A percentile compares a stretch with the other conserved stretches of the same genome.
These are phyloP conservation scores for Papilio elwesi DNA, from an alignment of 2,888 invertebrate species.

Conservation along the genomic window DNA sequence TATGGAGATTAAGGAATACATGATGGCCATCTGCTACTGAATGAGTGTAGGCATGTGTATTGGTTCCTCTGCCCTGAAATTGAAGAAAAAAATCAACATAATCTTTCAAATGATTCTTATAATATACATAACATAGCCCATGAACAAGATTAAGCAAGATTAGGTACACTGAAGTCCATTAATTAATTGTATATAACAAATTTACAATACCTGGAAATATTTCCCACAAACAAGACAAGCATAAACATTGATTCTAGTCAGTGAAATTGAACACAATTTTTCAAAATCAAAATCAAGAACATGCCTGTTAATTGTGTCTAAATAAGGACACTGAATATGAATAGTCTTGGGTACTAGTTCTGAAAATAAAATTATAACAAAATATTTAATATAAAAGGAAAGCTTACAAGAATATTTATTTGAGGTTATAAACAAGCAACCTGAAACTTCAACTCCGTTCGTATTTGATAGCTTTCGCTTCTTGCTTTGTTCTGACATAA, in stretches of 20 bases:
- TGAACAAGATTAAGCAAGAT: background rate
- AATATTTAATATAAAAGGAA: constrained; percentile 21
- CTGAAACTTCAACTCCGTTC: constrained; percentile 58
- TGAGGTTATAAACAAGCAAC: constrained; percentile 55
- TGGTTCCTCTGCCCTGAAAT: constrained; percentile 95
- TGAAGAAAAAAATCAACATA: constrained; percentile 47
- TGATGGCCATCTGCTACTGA: constrained; percentile 99
- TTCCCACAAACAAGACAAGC: constrained; percentile 99
- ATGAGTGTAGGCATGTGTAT: constrained; percentile 99
- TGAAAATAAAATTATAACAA: constrained; percentile 50
- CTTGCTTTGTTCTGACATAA: constrained; percentile 58
- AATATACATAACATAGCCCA: background rate
- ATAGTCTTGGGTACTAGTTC: constrained; percentile 59
- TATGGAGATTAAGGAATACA: constrained; percentile 98
- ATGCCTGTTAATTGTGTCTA: constrained; percentile 98
- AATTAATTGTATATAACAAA: background rate
- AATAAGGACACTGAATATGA: constrained; percentile 93
- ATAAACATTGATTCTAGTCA: constrained; percentile 99
- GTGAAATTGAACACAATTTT: constrained; percentile 98
- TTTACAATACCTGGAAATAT: constrained; percentile 88
- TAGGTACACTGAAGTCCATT: background rate
- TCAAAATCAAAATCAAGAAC: constrained; percentile 99
- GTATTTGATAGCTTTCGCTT: constrained; percentile 67
- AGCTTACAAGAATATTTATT: constrained; percentile 29
- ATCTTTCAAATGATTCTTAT: constrained; percentile 1